These are phyloP conservation scores for Panthera leo DNA, from an alignment of 2,113 vertebrate species.

Conservation along the genomic window DNA sequence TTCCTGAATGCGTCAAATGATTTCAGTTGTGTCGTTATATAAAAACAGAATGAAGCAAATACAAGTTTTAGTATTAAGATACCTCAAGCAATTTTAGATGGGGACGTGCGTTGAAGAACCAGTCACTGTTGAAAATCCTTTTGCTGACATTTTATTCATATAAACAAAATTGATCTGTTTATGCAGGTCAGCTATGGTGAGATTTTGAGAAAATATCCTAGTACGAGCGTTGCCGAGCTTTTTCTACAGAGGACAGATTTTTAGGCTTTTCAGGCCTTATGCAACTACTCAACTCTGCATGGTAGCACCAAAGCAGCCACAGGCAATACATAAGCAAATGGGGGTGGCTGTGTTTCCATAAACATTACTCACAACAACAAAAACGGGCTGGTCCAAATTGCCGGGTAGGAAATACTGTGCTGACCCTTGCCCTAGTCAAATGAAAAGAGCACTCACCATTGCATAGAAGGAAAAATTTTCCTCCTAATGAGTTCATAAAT, in stretches of 20 bases:
- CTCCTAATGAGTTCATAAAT: not conserved
- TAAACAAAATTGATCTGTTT: constrained; percentile 24
- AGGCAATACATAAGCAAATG: not conserved
- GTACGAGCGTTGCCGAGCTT: not conserved
- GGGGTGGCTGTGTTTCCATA: not conserved
- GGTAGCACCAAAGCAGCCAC: not conserved
- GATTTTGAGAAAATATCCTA: not conserved
- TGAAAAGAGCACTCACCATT: not conserved
- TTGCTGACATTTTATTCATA: not conserved
- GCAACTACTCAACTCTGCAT: not conserved
- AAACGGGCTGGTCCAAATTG: not conserved
- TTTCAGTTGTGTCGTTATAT: not conserved
- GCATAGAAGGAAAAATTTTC: not conserved
- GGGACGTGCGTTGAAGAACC: not conserved
- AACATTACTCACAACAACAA: not conserved
- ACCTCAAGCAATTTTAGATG: not conserved
- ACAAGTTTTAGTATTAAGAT: not conserved
- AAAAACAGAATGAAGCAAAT: not conserved
- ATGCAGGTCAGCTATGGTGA: not conserved
- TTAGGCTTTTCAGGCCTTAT: not conserved
- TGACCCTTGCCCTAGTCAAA: not conserved
- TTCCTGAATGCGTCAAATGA: not conserved
- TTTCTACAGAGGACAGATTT: not conserved
- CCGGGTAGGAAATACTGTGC: not conserved
- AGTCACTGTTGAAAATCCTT: not conserved